These are phyloP conservation scores for Tachysurus vachellii DNA, from an alignment of 2,113 vertebrate species.

Conservation along the genomic window DNA sequence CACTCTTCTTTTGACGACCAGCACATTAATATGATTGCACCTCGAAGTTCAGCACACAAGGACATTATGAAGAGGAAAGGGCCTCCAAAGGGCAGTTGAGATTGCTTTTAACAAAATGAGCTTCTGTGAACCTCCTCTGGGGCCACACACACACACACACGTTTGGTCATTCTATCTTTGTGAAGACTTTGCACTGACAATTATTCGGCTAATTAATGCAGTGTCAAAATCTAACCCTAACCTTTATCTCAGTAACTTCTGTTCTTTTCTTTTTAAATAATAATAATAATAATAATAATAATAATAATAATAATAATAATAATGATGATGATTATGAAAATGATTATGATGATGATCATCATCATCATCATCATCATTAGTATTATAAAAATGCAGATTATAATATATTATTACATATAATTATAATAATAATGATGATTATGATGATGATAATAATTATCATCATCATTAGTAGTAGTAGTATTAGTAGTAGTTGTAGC, in stretches of 20 bases:
- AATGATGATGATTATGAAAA: no score
- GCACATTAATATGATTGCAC: constrained; percentile 4
- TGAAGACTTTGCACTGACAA: neutral
- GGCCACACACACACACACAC: constrained; percentile 9
- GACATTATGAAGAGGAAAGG: neutral
- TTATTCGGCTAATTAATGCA: neutral
- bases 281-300: no score
- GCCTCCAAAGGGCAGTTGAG: constrained; percentile 15
- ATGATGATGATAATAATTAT: no score
- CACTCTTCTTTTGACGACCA: neutral
- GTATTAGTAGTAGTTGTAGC: no score
- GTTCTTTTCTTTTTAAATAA: no score
- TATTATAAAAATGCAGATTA: no score
- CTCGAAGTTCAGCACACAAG: constrained; percentile 12
- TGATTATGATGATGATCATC: no score
- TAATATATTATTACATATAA: no score
- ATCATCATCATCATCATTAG: no score
- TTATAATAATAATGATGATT: no score
- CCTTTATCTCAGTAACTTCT: neutral
- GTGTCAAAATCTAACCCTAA: neutral
- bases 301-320: no score
- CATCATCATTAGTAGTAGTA: no score
- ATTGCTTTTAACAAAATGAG: constrained; percentile 38
- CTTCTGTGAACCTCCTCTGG: constrained; percentile 12
- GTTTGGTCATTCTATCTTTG: neutral